These are phyloP conservation scores for Mizuhopecten yessoensis DNA, from an alignment of 1,140 invertebrate species.

Conservation along the genomic window DNA sequence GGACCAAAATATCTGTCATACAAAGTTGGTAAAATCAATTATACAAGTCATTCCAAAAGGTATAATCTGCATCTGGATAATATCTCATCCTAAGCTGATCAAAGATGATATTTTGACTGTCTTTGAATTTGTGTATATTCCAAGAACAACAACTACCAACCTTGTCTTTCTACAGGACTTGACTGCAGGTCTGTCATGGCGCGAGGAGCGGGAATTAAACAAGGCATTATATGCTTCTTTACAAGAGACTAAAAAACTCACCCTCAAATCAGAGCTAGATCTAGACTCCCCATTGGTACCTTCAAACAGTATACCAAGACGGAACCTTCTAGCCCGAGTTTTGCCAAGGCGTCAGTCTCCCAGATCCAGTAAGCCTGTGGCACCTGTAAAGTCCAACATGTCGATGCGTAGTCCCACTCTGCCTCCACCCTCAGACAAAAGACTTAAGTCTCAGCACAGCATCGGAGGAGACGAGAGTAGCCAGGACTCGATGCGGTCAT, in stretches of 20 bases:
- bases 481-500: constrained; percentile 68
- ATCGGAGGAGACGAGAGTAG: constrained; percentile 69
- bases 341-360: constrained; percentile 14
- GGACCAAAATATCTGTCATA: no score
- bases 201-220: constrained; percentile 83
- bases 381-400: background rate
- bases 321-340: background rate
- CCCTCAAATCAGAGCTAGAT: background rate
- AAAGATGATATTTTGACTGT: background rate
- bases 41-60: no score
- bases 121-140: no score
- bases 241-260: constrained; percentile 75
- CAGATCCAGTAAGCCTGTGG: background rate
- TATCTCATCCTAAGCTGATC: no score
- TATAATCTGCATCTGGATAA: no score
- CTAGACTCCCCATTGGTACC: background rate
- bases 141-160: no score
- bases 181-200: constrained; percentile 81
- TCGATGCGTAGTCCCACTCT: background rate
- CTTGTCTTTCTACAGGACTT: constrained; percentile 74
- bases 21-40: no score
- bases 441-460: background rate
- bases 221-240: constrained; percentile 83
- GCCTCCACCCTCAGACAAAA: constrained; percentile 49
- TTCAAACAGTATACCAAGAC: constrained; percentile 16